phyloP scores from a whole-genome alignment of 2,797 vertebrate species.

The Hydrocynus forskahlii region DNA sequence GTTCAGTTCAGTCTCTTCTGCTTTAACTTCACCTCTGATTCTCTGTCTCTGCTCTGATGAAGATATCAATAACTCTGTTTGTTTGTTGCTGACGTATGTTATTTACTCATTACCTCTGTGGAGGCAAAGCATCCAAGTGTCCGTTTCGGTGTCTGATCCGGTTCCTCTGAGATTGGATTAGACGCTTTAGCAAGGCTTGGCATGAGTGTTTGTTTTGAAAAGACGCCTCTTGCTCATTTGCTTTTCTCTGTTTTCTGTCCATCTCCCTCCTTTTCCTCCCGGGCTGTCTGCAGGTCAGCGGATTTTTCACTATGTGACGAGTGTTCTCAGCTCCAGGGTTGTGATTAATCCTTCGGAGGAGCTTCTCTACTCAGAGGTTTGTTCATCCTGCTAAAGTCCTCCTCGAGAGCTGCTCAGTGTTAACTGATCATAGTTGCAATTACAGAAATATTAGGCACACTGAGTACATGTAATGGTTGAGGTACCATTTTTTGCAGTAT shows the following conservation, averaged over 20 bases:
- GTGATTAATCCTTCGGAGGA: conserved; percentile 89
- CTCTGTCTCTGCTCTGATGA: neutral
- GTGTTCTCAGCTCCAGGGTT: conserved; percentile 87
- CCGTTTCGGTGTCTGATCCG: neutral
- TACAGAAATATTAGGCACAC: too few relatives aligned
- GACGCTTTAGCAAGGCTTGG: neutral
- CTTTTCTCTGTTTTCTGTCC: conserved; percentile 37
- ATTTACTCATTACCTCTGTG: neutral
- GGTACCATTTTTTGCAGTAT: too few relatives aligned
- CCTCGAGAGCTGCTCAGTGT: neutral
- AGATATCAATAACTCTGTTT: neutral
- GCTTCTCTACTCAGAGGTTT: conserved; percentile 87
- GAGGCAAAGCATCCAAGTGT: neutral
- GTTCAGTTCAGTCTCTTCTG: neutral
- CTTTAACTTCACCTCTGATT: neutral
- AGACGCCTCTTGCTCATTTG: neutral
- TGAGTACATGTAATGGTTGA: too few relatives aligned
- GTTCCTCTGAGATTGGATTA: neutral
- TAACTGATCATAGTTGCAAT: too few relatives aligned
- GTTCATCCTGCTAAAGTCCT: conserved; percentile 29
- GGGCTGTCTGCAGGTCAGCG: conserved; percentile 78
- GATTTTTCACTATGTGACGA: conserved; percentile 86
- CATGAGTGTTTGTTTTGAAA: neutral
- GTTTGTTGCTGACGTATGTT: neutral
- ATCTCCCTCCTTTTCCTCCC: conserved; percentile 1